Evolutionary conservation across 2,797 vertebrate genomes (phyloP).

Genomic region (Pipistrellus nathusii): DNA sequence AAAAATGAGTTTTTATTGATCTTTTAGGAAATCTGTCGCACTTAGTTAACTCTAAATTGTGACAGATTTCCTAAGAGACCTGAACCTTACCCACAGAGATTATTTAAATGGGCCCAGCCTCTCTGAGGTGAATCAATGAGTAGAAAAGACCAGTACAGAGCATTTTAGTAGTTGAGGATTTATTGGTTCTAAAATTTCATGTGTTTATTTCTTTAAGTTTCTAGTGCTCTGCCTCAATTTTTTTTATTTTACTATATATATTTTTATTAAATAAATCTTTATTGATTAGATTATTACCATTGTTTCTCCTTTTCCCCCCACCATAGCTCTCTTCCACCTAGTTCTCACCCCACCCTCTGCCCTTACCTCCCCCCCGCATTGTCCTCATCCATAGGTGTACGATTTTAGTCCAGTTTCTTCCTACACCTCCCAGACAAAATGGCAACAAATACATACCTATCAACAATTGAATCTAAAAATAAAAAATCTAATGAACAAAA

Average conservation of each 20-base stretch:
- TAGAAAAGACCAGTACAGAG: neutral
- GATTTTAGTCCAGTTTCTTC: too few relatives aligned
- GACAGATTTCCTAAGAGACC: slow-evolving; percentile 36
- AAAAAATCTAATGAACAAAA: too few relatives aligned
- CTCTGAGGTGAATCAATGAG: neutral
- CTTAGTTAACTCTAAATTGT: slow-evolving; percentile 37
- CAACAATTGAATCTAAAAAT: too few relatives aligned
- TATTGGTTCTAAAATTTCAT: slow-evolving; percentile 28
- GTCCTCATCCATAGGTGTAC: too few relatives aligned
- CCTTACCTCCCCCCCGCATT: too few relatives aligned
- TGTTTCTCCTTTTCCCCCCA: too few relatives aligned
- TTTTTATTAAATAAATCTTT: neutral
- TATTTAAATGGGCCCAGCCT: neutral
- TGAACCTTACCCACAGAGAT: neutral
- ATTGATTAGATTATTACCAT: neutral
- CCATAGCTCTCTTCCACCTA: too few relatives aligned
- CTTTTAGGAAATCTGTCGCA: too few relatives aligned
- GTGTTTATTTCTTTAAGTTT: slow-evolving; percentile 1
- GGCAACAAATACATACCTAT: too few relatives aligned
- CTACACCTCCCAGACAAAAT: too few relatives aligned
- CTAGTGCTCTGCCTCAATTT: slow-evolving; percentile 12
- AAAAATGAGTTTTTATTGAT: too few relatives aligned
- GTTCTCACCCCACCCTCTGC: too few relatives aligned
- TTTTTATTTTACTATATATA: slow-evolving; percentile 7
- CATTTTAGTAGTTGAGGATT: neutral